Evolutionary conservation across 1,140 invertebrate genomes (phyloP), one percentile per base, ranked within the genome.

Genomic region (Elymnias hypermnestra): DNA sequence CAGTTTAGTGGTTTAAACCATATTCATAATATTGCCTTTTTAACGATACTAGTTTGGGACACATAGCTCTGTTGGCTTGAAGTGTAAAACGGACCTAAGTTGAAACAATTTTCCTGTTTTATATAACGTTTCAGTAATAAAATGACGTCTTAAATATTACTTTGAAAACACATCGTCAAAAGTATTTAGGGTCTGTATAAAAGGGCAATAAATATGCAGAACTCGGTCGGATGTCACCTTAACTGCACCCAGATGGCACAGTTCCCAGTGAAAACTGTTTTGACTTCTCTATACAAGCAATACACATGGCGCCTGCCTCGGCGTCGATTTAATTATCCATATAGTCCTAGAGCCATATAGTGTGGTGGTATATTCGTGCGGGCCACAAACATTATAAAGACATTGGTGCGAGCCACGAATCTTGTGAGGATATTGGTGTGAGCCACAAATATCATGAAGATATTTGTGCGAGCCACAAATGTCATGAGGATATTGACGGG

Each of bases 261-360:
- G 70, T 73, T 83, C 74, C 71, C 73, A 76, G 66, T 72, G 61
- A 74, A 76, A 72, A 77, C 63, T 46, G 49, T 68, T 72, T 72
- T 62, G 63, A 44, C 58, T 62, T 58, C 42, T 58, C 53, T 60
- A 56, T 45, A 21, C 10, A 35, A 31, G 37, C 23, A 26, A 9
- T 10, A 35, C 21, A 28, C 18, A 33, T 22, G 42, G 13, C 42
- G 40, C 18, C 45, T 47, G 23, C 9, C 13, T 36, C 12, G 39
- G 26, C 39, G 38, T 28, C 23, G 9, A 39, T 38, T 49, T 51
- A 38, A 51, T 51, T 39, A 40, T n/a, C n/a, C 22, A 29, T 12
- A 28, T 48, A 22, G 21, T 22, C 17, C 12, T 35, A 23, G 19
- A 9, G 3, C 23, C 3, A 26, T 8, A n/a, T n/a, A n/a, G n/a